These are phyloP conservation scores for Onychomys leucogaster DNA, from an alignment of 2,797 vertebrate species.

Conservation along the genomic window DNA sequence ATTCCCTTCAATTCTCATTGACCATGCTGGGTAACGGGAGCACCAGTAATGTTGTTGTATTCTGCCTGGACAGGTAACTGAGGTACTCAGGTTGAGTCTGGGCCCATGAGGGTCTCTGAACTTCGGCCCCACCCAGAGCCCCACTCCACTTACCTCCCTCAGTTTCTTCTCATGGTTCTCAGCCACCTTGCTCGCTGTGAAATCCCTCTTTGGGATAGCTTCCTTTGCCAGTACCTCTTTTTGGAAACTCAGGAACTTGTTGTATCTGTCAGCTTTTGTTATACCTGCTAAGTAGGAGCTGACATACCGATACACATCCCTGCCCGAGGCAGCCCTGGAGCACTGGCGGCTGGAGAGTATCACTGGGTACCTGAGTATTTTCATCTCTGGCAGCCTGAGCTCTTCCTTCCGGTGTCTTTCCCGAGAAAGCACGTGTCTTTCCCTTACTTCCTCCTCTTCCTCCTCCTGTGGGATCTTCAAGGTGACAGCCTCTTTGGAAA, in stretches of 20 bases:
- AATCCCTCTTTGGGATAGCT: constrained; percentile 74
- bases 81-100: accelerated
- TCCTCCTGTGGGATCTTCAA: background rate
- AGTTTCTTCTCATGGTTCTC: constrained; percentile 86
- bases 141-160: constrained; percentile 81
- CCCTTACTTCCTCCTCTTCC: background rate
- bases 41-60: accelerated
- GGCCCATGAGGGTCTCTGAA: background rate
- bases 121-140: accelerated
- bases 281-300: constrained; percentile 73
- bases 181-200: constrained; percentile 77
- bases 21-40: accelerated
- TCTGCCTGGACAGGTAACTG: accelerated
- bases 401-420: constrained; percentile 64
- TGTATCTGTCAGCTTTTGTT: constrained; percentile 82
- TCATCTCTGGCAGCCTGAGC: constrained; percentile 72
- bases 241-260: constrained; percentile 83
- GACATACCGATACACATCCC: constrained; percentile 60
- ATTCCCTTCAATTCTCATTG: background rate
- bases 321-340: background rate
- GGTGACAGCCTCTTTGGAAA: accelerated
- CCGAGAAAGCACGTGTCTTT: accelerated
- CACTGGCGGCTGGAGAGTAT: constrained; percentile 57
- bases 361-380: constrained; percentile 55
- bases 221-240: constrained; percentile 77